Evolutionary conservation across 2,113 vertebrate genomes (phyloP), one percentile per base, ranked within the genome.

Genomic region (Arizona elegans): DNA sequence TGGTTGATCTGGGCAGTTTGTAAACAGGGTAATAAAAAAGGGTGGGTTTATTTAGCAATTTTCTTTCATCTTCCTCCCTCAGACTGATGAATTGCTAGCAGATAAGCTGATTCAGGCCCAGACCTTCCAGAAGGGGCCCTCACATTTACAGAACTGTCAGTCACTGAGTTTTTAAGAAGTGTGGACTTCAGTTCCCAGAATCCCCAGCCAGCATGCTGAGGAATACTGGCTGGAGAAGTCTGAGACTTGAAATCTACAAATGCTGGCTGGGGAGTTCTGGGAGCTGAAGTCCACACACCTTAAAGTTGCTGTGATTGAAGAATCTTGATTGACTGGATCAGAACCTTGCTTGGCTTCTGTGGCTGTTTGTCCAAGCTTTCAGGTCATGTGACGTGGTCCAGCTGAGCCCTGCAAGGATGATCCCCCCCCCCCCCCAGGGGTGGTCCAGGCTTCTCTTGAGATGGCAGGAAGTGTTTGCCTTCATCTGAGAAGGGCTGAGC

Each of bases 381-480:
- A 12, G 12, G 38, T 5, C 33, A 11, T 0, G 5, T 47, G 38
- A 50, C 9, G 3, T 29, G 91, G 91, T 15, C 58, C 29, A 33
- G 29, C 50, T 53, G 47, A 59, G 23, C 3, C 59, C 50, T 38
- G 62, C 10, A 6, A 21, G 90, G 50, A 23, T 3, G 26, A 65
- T 50, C 0, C 43, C 26, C 10, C 59, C 1, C 5, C 3, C 47
- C 47, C 47, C 47, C 0, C 47, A 2, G 17, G 10, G 43, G 93
- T 38, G 93, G 94, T 91, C 94, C 81, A 50, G 50, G 1, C 43
- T 8, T 81, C 55, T n/a, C 33, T 53, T 29, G 65, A 24, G 23
- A 87, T 65, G 53, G 56, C 3, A 10, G 13, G 1, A 0, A 75
- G 62, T 0, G 58, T 62, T 86, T 1, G 0, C 0, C 33, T 58